A percentile compares a stretch with the other conserved stretches of the same genome.
Conservation (phyloP, 2,113 vertebrate genomes). For the Odobenus rosmarus region DNA sequence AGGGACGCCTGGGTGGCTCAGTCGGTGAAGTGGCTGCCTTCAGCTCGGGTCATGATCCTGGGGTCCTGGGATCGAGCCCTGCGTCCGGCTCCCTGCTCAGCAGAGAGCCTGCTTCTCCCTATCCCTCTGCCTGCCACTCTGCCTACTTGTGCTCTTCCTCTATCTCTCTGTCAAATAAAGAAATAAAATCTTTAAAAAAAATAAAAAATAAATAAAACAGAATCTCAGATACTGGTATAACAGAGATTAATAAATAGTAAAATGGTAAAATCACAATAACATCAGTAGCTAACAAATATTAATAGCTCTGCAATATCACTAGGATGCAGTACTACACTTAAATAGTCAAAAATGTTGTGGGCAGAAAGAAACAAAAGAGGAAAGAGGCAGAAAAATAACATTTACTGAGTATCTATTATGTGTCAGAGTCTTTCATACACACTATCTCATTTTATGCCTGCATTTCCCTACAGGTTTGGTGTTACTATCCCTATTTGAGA, state of each 20-base stretch:
- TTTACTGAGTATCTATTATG: background rate
- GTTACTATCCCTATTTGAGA: background rate
- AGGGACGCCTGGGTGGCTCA: background rate
- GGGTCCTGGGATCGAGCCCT: too few species aligned
- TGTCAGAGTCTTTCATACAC: background rate
- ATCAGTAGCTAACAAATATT: slow-evolving; percentile 50
- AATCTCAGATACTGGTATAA: slow-evolving; percentile 19
- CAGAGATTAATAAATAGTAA: slow-evolving; percentile 69
- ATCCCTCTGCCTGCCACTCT: too few species aligned
- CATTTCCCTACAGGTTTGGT: background rate
- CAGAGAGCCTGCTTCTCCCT: too few species aligned
- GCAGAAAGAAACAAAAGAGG: background rate
- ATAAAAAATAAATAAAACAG: background rate
- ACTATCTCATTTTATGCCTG: background rate
- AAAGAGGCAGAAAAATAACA: background rate
- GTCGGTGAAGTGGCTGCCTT: too few species aligned
- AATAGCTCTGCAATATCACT: background rate
- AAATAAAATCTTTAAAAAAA: too few species aligned
- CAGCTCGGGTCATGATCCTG: too few species aligned
- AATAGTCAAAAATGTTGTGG: background rate
- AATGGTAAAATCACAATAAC: slow-evolving; percentile 55
- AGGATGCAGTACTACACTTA: background rate
- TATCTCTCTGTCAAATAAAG: too few species aligned
- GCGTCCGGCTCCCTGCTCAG: too few species aligned
- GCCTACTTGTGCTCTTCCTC: too few species aligned